Conservation (phyloP, 2,888 invertebrate species). For the Zygothrica quintamaculata region DNA sequence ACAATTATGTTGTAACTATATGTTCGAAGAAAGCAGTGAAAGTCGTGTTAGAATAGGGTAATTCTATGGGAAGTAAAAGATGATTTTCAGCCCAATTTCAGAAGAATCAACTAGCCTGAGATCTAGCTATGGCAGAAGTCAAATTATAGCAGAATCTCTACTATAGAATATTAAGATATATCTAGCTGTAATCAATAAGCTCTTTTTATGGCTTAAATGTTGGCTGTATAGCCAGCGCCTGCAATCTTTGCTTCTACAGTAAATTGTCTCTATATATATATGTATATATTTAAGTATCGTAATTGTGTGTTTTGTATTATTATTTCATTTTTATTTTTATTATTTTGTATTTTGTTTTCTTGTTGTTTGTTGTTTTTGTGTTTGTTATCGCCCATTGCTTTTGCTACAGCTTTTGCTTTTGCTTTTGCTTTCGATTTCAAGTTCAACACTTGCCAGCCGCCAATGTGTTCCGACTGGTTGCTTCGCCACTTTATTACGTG, state of each 20-base stretch:
- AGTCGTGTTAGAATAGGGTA: no score
- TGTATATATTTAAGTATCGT: slow-evolving; percentile 53
- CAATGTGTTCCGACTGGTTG: slow-evolving; percentile 75
- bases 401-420: slow-evolving; percentile 28
- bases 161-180: no score
- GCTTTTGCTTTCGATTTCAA: slow-evolving; percentile 78
- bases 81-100: no score
- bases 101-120: no score
- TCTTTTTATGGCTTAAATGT: no score
- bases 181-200: no score
- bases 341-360: slow-evolving; percentile 29
- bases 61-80: no score
- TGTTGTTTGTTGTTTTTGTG: slow-evolving; percentile 28
- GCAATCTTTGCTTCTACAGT: slow-evolving; percentile 21
- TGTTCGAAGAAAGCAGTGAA: no score
- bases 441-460: slow-evolving; percentile 74
- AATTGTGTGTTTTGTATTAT: slow-evolving; percentile 20
- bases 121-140: no score
- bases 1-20: no score
- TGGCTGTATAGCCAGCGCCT: slow-evolving; percentile 16
- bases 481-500: slow-evolving; percentile 76
- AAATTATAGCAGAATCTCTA: no score
- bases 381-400: slow-evolving; percentile 47
- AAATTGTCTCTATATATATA: no score
- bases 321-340: slow-evolving; percentile 13